Percentiles rank a stretch among this genome's conserved stretches.
Conservation (phyloP, 2,888 invertebrate genomes). For the Tineola bisselliella region DNA sequence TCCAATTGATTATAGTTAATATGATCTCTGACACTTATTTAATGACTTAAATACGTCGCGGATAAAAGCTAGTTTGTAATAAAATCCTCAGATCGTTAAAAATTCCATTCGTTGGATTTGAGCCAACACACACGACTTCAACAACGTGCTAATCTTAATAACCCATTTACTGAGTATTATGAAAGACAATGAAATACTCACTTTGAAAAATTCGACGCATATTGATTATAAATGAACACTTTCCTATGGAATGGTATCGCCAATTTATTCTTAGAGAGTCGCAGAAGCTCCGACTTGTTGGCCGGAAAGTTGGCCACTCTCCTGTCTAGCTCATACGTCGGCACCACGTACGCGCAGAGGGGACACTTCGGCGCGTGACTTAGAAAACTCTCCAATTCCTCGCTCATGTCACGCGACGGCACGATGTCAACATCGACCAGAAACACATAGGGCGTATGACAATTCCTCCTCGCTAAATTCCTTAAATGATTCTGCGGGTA, state of each 20-base stretch:
- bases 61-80: no score
- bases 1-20: no score
- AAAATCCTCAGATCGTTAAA: no score
- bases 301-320: constrained; percentile 78
- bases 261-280: constrained; percentile 79
- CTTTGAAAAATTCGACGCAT: constrained; percentile 90
- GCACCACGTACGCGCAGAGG: constrained; percentile 87
- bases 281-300: constrained; percentile 81
- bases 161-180: background rate
- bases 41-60: no score
- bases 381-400: constrained; percentile 76
- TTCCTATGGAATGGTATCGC: constrained; percentile 91
- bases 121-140: no score
- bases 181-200: constrained; percentile 39
- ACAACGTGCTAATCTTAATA: background rate
- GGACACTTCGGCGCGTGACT: constrained; percentile 65
- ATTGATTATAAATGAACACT: constrained; percentile 92
- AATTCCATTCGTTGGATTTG: no score
- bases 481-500: constrained; percentile 92
- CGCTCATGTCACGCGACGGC: constrained; percentile 78
- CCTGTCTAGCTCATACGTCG: constrained; percentile 87
- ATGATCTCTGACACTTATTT: no score
- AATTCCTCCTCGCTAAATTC: constrained; percentile 86
- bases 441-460: constrained; percentile 82
- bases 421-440: constrained; percentile 90